Base-by-base conservation (phyloP, 2,888 invertebrate species). In the Tanypteryx hageni region DNA sequence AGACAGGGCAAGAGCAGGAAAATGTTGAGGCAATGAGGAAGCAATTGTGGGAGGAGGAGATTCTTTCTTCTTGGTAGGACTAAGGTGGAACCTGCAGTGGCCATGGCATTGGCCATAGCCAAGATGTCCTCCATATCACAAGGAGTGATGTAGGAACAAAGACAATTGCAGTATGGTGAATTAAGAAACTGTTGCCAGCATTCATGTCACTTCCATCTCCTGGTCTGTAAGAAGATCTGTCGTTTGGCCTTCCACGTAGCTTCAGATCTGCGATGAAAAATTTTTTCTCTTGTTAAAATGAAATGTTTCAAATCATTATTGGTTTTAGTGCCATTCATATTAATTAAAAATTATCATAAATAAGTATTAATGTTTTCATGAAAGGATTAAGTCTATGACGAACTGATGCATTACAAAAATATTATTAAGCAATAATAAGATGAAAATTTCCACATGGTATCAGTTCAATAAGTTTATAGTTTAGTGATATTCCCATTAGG, bases 201-300 rank as follows among this genome's bases (percentile, higher is more conserved):
- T 68, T 89, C 10, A 22, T 76, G n/a, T 89, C 64, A 64, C 64
- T 89, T 44, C 89, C 89, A 64, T 89, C 89, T n/a, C 89, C 89
- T 61, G 89, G 89, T 64, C 89, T 64, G n/a, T 89, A 89, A 5
- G 89, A 89, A 44, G 89, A 89, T 64, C 89, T 89, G 44, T 89
- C 89, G 44, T 89, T 89, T 56, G 89, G 89, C 10, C 64, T 61
- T 11, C 89, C 89, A 44, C 89, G 89, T 14, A 89, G 64, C 13
- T 89, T 89, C 64, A 89, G 44, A 64, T 89, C 89, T 89, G 89
- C 44, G 64, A 64, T 44, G 44, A 44, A 44, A 44, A 44, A 44
- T 44, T 44, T 44, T 44, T 44, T 44, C 44, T 44, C 5, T 44
- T 1, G 44, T 44, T 44, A 44, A 44, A 44, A 44, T 44, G 1